These are phyloP conservation scores for Carapus acus DNA, from an alignment of 2,797 vertebrate genomes.

Conservation along the genomic window DNA sequence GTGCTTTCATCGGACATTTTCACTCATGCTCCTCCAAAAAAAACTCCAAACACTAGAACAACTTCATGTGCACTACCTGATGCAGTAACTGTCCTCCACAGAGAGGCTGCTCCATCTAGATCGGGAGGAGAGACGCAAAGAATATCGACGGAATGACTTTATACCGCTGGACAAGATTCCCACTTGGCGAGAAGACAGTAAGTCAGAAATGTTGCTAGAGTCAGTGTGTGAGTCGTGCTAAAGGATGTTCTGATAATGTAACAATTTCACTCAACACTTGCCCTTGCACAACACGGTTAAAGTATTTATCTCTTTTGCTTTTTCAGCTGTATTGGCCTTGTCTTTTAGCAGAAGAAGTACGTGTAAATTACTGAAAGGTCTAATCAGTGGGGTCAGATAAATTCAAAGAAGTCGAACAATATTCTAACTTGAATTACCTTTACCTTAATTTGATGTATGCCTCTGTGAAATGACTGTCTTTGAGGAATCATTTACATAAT, in stretches of 20 bases:
- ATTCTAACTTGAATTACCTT: neutral
- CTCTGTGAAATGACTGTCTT: too few relatives aligned
- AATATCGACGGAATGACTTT: constrained; percentile 79
- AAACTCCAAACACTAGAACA: neutral
- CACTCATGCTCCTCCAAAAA: too few relatives aligned
- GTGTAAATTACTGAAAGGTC: too few relatives aligned
- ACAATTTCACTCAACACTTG: too few relatives aligned
- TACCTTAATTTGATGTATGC: too few relatives aligned
- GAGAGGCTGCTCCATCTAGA: constrained; percentile 87
- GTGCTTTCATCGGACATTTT: neutral
- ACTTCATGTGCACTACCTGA: neutral
- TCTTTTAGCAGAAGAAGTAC: too few relatives aligned
- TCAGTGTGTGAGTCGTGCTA: neutral
- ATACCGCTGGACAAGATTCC: constrained; percentile 79
- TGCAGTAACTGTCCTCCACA: constrained; percentile 48
- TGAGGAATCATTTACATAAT: too few relatives aligned
- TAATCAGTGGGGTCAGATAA: too few relatives aligned
- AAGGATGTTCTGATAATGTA: too few relatives aligned
- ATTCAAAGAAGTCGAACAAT: neutral
- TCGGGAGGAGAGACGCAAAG: constrained; percentile 87
- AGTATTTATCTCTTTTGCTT: too few relatives aligned
- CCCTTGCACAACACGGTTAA: too few relatives aligned
- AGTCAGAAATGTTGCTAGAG: constrained; percentile 12
- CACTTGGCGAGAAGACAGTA: constrained; percentile 82
- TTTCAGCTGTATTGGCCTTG: too few relatives aligned